Conservation (phyloP, 2,797 vertebrate genomes). For the Falco peregrinus region DNA sequence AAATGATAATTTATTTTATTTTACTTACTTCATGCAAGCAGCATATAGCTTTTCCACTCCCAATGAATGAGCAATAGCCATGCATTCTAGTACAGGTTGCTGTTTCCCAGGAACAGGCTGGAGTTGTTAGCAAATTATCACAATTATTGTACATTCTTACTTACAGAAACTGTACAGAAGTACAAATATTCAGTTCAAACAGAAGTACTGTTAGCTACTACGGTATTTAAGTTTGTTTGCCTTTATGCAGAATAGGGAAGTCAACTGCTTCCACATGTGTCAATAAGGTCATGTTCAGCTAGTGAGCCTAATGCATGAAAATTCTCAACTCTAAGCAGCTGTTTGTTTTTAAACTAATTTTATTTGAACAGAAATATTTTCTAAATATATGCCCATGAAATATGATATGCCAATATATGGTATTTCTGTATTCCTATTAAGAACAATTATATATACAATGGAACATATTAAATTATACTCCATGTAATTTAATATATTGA, state of each 20-base stretch:
- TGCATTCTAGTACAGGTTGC: slow-evolving; percentile 87
- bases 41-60: slow-evolving; percentile 85
- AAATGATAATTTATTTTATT: not conserved
- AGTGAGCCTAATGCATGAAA: not conserved
- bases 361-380: not conserved
- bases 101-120: slow-evolving; percentile 87
- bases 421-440: not conserved
- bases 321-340: not conserved
- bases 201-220: not conserved
- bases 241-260: not conserved
- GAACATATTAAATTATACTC: not conserved
- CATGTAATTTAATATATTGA: not conserved
- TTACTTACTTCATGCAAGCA: slow-evolving; percentile 89
- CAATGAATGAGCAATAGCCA: slow-evolving; percentile 88
- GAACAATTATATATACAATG: not conserved
- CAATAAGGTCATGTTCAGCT: not conserved
- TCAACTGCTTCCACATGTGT: not conserved
- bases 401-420: not conserved
- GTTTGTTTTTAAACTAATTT: not conserved
- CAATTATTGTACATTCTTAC: not conserved
- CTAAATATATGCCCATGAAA: not conserved
- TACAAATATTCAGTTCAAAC: not conserved
- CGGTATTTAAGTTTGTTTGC: not conserved
- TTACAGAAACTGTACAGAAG: not conserved
- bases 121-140: slow-evolving; percentile 60